A percentile compares a stretch with the other conserved stretches of the same genome.
Conservation (phyloP, 2,113 vertebrate species). For the Charina bottae region DNA sequence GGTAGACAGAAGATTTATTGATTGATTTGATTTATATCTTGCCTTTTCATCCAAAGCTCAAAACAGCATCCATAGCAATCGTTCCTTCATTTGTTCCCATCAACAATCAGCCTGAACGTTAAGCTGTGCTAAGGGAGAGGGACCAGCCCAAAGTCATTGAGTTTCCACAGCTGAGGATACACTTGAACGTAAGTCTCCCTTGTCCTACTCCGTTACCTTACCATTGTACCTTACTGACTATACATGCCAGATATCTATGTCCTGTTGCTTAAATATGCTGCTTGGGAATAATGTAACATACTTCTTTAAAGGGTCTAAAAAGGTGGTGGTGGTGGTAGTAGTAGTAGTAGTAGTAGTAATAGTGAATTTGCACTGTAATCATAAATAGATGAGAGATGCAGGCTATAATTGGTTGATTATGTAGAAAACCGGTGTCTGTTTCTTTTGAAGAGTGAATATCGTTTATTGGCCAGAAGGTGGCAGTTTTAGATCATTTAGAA, state of each 20-base stretch:
- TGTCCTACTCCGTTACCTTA: background rate
- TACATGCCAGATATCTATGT: background rate
- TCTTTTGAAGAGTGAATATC: conserved; percentile 11
- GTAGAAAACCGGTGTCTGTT: background rate
- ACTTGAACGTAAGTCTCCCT: background rate
- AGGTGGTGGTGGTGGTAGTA: background rate
- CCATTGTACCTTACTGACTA: background rate
- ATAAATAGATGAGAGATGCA: background rate
- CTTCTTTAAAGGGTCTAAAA: background rate
- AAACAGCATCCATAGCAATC: background rate
- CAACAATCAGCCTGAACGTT: background rate
- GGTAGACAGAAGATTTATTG: background rate
- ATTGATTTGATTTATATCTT: background rate
- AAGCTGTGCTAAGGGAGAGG: background rate
- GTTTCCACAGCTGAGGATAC: background rate
- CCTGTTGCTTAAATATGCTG: background rate
- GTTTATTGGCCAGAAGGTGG: conserved; percentile 73
- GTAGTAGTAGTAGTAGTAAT: background rate
- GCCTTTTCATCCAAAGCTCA: background rate
- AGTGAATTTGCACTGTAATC: background rate
- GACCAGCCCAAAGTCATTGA: background rate
- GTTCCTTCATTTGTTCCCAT: background rate
- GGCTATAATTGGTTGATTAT: background rate
- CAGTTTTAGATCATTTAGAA: conserved; percentile 70
- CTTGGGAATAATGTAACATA: background rate